A percentile compares a stretch with the other conserved stretches of the same genome.
Evolutionary conservation across 2,113 vertebrate species (phyloP).

Genomic region (Tenrec ecaudatus): DNA sequence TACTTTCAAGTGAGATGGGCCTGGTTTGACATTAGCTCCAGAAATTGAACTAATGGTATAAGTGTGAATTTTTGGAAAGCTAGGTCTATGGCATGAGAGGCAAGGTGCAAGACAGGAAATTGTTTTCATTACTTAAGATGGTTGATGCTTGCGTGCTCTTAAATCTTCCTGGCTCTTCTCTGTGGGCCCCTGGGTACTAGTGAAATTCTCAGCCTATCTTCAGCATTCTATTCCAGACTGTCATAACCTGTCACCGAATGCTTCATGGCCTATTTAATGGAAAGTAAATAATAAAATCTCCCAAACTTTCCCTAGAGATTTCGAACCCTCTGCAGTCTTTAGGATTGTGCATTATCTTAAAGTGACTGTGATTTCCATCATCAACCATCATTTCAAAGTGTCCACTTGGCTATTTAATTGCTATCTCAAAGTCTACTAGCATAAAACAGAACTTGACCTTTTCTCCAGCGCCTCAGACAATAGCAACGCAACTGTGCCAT

Average conservation of each 20-base stretch:
- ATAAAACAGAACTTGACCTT: neutral
- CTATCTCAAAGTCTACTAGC: neutral
- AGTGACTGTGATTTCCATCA: neutral
- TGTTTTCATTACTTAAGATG: neutral
- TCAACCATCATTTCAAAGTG: constrained; percentile 20
- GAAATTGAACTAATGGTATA: neutral
- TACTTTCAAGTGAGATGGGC: constrained; percentile 21
- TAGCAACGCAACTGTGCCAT: neutral
- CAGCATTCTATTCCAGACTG: neutral
- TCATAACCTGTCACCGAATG: neutral
- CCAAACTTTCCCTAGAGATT: neutral
- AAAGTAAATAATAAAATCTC: neutral
- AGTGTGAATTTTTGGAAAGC: constrained; percentile 34
- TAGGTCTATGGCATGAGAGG: neutral
- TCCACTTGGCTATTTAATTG: neutral
- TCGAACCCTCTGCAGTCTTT: neutral
- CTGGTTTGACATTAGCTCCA: neutral
- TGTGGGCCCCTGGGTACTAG: neutral
- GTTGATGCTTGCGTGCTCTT: neutral
- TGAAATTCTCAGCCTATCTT: neutral
- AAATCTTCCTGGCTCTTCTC: constrained; percentile 9
- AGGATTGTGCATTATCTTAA: neutral
- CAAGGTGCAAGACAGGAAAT: neutral
- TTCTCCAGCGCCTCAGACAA: neutral
- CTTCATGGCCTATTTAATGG: neutral